Evolutionary conservation across 2,113 vertebrate genomes (phyloP).

Genomic region (Nothoprocta perdicaria): DNA sequence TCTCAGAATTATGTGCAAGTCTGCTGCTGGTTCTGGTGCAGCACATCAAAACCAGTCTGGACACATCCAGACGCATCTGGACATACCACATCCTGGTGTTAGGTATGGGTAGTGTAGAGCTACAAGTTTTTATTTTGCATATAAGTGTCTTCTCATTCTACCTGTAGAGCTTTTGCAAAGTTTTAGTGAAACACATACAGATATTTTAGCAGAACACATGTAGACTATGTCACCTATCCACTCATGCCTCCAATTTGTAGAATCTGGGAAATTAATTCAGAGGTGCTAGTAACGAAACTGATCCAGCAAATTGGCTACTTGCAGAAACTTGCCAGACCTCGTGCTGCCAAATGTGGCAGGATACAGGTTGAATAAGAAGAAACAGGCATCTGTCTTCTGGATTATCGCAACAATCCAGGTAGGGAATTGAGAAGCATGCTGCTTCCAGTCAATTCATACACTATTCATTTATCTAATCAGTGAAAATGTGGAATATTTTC

Average conservation of each 20-base stretch:
- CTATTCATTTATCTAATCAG: too few species aligned
- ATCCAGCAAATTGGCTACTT: not conserved
- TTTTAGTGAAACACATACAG: not conserved
- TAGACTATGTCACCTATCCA: rapidly evolving
- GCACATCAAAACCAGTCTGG: not conserved
- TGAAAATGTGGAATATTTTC: too few species aligned
- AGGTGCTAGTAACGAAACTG: not conserved
- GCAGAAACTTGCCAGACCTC: not conserved
- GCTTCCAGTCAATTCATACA: too few species aligned
- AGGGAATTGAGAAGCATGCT: not conserved
- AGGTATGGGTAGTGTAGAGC: not conserved
- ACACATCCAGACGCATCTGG: rapidly evolving
- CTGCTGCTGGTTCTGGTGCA: not conserved
- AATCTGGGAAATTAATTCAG: not conserved
- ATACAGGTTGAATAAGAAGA: not conserved
- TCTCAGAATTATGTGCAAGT: rapidly evolving
- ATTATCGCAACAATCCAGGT: not conserved
- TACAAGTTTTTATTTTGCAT: not conserved
- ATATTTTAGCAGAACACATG: not conserved
- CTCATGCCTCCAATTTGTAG: not conserved
- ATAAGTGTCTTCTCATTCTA: not conserved
- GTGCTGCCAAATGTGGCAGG: not conserved
- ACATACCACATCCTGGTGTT: not conserved
- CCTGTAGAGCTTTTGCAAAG: not conserved
- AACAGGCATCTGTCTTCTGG: not conserved